Base-by-base conservation (phyloP, 2,888 invertebrate species). In the Exephanes ischioxanthus region DNA sequence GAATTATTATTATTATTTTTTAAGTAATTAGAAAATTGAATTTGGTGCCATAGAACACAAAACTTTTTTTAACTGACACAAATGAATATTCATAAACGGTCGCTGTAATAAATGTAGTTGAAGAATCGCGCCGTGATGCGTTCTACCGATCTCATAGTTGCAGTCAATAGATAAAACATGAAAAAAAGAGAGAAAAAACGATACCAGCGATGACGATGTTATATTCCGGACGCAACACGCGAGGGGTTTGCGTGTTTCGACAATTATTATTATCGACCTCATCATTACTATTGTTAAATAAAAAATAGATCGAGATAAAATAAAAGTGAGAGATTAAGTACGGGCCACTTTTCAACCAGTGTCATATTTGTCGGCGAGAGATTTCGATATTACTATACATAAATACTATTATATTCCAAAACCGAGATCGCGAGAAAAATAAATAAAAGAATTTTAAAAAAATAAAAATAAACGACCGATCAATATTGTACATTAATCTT, bases 401-500 rank as follows among this genome's bases (percentile, higher is more conserved):
- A 75, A 61, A 75, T 51, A 66, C 11, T 53, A 53, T 53, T 30
- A 71, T 48, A 80, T 72, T 55, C 63, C 41, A 30, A 55, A 55
- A 45, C 45, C 55, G 37, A 79, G 63, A 86, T 76, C 41, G 37
- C 45, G 77, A 53, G 41, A 66, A 37, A 26, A 33, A 55, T 53
- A 71, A 41, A 73, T 33, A 37, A 77, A 63, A 58, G 26, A 67
- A 77, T n/a, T n/a, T n/a, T 70, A 45, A 26, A 70, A 71, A 85
- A 66, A 68, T 51, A 67, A 45, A 68, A 61, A 72, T 79, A 58
- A 55, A 82, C 63, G 80, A 79, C 81, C 79, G 81, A 83, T 80
- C 77, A 87, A 87, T 87, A 87, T 85, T 89, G 89, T 92, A 92
- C 86, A 92, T 91, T 91, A 90, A 89, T 89, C 78, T 84, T 88